phyloP scores from a whole-genome alignment of 2,797 vertebrate genomes.

The Sebastiscus albofasciatus region DNA sequence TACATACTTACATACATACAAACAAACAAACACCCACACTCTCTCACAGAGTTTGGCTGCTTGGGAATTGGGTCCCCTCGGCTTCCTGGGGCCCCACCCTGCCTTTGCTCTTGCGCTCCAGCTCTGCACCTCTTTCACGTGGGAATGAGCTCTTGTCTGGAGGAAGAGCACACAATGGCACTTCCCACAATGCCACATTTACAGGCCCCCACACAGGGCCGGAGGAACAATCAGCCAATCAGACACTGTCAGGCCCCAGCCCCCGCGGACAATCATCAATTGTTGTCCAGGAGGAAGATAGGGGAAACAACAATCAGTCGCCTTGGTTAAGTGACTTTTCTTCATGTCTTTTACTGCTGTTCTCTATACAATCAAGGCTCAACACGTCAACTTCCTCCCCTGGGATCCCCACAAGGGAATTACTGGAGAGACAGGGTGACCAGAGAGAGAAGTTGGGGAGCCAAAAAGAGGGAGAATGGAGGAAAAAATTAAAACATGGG shows the following conservation, averaged over 20 bases:
- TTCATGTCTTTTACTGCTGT: constrained; percentile 75
- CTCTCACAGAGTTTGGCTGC: constrained; percentile 57
- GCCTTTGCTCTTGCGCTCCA: constrained; percentile 74
- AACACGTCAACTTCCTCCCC: constrained; percentile 70
- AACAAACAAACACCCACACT: constrained; percentile 40
- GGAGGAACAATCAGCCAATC: constrained; percentile 96
- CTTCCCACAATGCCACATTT: constrained; percentile 94
- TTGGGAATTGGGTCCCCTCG: constrained; percentile 86
- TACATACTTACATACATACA: constrained; percentile 53
- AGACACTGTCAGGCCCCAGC: constrained; percentile 92
- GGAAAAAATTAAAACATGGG: background rate
- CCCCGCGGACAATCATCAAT: constrained; percentile 92
- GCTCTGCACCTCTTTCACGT: constrained; percentile 94
- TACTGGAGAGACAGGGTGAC: constrained; percentile 58
- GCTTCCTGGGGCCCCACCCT: constrained; percentile 86
- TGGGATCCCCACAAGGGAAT: constrained; percentile 53
- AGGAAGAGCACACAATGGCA: constrained; percentile 98
- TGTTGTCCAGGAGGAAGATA: constrained; percentile 88
- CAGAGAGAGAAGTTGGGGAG: constrained; percentile 4
- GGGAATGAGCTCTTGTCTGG: constrained; percentile 95
- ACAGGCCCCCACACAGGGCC: constrained; percentile 87
- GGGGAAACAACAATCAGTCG: constrained; percentile 82
- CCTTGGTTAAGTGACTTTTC: constrained; percentile 79
- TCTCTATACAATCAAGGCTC: constrained; percentile 69
- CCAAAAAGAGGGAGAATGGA: background rate